These are phyloP conservation scores for Megastigmus dorsalis DNA, from an alignment of 2,888 invertebrate species.

Conservation along the genomic window DNA sequence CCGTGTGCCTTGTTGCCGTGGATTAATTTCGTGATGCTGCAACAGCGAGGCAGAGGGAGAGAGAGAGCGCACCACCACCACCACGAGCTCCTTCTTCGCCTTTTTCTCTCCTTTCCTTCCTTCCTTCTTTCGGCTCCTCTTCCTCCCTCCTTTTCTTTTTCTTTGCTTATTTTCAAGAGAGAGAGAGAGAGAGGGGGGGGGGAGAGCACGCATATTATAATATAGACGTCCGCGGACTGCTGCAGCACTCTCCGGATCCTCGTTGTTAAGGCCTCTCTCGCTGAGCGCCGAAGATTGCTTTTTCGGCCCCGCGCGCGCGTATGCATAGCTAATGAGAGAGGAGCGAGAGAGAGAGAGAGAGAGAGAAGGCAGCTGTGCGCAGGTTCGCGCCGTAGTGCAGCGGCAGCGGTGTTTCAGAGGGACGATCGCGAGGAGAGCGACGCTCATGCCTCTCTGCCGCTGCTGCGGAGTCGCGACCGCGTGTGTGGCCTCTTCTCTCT, in stretches of 20 bases:
- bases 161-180: no score
- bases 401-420: no score
- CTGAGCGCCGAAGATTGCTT: conserved; percentile 42
- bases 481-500: conserved; percentile 53
- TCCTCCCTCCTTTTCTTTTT: no score
- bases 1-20: neutral
- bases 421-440: no score
- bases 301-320: conserved; percentile 28
- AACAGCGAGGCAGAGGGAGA: no score
- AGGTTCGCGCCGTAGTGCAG: no score
- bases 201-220: conserved; percentile 42
- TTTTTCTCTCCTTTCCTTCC: conserved; percentile 26
- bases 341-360: conserved; percentile 6
- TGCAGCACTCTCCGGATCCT: no score
- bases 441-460: no score
- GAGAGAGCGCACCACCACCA: no score
- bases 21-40: no score
- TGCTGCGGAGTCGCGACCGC: conserved; percentile 4
- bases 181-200: no score
- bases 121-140: conserved; percentile 52
- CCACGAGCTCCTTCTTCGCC: neutral
- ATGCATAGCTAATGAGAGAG: conserved; percentile 51
- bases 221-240: conserved; percentile 50
- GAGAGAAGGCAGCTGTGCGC: neutral
- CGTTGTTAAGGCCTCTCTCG: no score